Base-by-base conservation (phyloP, 2,888 invertebrate species). In the Allolobophora icterica region DNA sequence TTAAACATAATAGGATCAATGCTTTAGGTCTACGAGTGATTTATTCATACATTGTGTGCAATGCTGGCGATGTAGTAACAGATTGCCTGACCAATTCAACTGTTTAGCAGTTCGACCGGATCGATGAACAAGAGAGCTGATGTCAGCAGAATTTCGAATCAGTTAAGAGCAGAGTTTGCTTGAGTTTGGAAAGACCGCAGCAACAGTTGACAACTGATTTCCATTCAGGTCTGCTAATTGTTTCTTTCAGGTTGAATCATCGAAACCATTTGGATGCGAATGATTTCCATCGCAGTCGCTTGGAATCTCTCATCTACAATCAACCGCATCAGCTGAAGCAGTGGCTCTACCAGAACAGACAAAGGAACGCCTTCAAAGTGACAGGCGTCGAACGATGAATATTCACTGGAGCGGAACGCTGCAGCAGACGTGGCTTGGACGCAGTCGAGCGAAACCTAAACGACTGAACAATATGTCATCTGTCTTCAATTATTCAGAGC, bases 341-440 rank as follows among this genome's bases (percentile, higher is more conserved):
- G 38, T 38, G 3, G 38, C 38, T 38, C 19, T 42, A 17, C 1
- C 52, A 21, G 30, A n/a, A 71, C 6, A n/a, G 8, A n/a, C 71
- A 0, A 30, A n/a, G 6, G 19, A 71, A n/a, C n/a, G 30, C 30
- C 24, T 52, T 4, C 52, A 52, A 5, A 11, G 52, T 3, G 24
- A 24, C 24, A 24, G 17, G 19, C 83, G n/a, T 13, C 24, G 13
- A 30, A 35, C 84, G 35, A 87, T 87, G 87, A 87, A 87, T 38
- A 34, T 87, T 87, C 87, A 87, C 87, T 87, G 87, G 87, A 87
- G 87, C 15, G 87, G 87, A 87, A 87, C 87, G 24, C 35, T 87
- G 87, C 87, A 87, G 87, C 87, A 87, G 35, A 87, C 87, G 87
- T 87, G 87, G 87, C 87, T 87, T 35, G 35, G 87, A 87, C 87